phyloP scores from a whole-genome alignment of 2,888 invertebrate genomes.

The Portevinia maculata region DNA sequence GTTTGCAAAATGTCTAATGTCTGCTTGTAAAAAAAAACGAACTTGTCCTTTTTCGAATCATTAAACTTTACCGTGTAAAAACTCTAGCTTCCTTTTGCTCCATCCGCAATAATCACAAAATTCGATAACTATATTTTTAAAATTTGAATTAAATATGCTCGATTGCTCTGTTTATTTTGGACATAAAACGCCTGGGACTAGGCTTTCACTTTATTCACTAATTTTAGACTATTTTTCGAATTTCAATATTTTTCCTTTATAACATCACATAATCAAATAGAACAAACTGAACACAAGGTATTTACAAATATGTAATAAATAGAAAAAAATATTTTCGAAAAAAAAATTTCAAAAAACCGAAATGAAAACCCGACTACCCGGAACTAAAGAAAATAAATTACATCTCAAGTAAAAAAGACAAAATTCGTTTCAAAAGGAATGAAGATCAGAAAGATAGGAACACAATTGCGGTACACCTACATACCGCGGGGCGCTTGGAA shows the following conservation, averaged over 20 bases:
- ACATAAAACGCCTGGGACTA: slow-evolving; percentile 75
- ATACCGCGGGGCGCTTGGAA: slow-evolving; percentile 48
- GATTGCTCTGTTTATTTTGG: slow-evolving; percentile 28
- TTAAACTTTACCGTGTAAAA: slow-evolving; percentile 8
- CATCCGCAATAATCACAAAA: slow-evolving; percentile 40
- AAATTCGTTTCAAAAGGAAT: slow-evolving; percentile 32
- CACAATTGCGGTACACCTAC: slow-evolving; percentile 56
- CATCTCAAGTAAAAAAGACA: slow-evolving; percentile 16
- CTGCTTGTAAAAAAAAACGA: neutral
- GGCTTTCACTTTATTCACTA: slow-evolving; percentile 60
- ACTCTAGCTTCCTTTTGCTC: slow-evolving; percentile 9
- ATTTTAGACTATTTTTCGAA: slow-evolving; percentile 59
- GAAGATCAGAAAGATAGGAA: slow-evolving; percentile 44
- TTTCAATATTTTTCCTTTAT: slow-evolving; percentile 18
- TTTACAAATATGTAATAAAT: slow-evolving; percentile 3
- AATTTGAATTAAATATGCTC: slow-evolving; percentile 10
- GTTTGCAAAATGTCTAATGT: too few species aligned
- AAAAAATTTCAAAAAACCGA: neutral
- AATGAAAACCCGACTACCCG: slow-evolving; percentile 12
- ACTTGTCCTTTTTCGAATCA: too few species aligned
- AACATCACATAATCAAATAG: slow-evolving; percentile 1
- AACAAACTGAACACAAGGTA: neutral
- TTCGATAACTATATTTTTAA: slow-evolving; percentile 1
- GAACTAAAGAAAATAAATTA: slow-evolving; percentile 25
- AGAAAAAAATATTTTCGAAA: neutral